Conservation (phyloP, 1,140 invertebrate genomes). For the Cotesia typhae region DNA sequence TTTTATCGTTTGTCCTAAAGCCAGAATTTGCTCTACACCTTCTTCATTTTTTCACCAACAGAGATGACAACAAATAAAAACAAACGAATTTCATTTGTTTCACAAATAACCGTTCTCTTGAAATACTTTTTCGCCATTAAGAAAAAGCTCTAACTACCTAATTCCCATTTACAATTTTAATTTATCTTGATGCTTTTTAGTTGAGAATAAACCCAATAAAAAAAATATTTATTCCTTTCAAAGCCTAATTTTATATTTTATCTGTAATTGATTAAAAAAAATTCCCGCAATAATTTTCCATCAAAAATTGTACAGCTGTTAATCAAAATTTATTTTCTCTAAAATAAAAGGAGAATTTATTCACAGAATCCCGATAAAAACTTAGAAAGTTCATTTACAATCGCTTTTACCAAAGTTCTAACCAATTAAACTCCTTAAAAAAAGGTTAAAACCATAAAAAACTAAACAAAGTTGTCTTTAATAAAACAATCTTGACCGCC, state of each 20-base stretch:
- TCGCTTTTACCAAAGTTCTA: no score
- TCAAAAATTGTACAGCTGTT: no score
- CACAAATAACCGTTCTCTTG: conserved; percentile 24
- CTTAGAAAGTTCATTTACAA: no score
- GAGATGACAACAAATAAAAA: conserved; percentile 28
- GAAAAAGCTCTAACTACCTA: conserved; percentile 22
- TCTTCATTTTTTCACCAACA: conserved; percentile 14
- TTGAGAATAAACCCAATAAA: no score
- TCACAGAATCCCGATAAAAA: no score
- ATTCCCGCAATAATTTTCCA: no score
- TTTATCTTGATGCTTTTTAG: conserved; percentile 1
- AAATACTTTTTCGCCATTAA: conserved; percentile 3
- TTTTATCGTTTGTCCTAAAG: neutral
- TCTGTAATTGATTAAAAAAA: no score
- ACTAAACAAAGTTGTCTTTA: neutral
- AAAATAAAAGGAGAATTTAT: no score
- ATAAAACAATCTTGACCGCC: neutral
- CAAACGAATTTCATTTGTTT: conserved; percentile 35
- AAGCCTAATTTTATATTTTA: no score
- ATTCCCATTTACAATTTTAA: conserved; percentile 31
- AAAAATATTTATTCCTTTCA: no score
- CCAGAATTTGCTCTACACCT: neutral
- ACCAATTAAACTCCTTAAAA: neutral
- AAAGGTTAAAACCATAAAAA: neutral
- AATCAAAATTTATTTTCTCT: no score